A percentile compares a stretch with the other conserved stretches of the same genome.
These are phyloP conservation scores for Sapajus apella DNA, from an alignment of 2,113 vertebrate species.

Conservation along the genomic window DNA sequence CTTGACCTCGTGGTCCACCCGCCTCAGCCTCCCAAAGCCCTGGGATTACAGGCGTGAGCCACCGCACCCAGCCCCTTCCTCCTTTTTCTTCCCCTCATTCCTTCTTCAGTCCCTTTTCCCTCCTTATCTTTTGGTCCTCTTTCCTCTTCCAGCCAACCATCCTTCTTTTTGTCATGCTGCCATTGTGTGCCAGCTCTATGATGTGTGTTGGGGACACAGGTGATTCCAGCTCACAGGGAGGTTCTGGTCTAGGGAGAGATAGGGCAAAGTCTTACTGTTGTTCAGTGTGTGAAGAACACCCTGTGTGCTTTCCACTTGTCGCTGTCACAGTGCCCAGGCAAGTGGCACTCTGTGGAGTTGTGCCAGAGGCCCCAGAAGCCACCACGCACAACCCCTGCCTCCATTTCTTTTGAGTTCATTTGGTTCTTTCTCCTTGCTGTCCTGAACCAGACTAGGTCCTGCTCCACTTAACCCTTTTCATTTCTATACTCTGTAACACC, in stretches of 20 bases:
- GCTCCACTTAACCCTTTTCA: not conserved
- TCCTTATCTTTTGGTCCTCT: not conserved
- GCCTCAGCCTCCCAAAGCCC: not conserved
- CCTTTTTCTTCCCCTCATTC: not conserved
- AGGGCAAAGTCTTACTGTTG: too few species aligned
- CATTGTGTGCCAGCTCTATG: not conserved
- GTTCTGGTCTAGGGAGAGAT: not conserved
- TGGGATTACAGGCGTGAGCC: not conserved
- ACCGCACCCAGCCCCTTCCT: not conserved
- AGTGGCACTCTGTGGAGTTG: too few species aligned
- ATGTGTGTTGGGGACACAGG: not conserved
- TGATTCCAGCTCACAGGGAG: not conserved
- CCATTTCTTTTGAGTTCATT: not conserved
- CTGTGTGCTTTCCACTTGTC: not conserved
- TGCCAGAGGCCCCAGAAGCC: too few species aligned
- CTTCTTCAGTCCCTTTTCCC: not conserved
- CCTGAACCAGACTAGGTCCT: not conserved
- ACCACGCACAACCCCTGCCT: rapidly evolving
- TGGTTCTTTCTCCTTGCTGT: not conserved
- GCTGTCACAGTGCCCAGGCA: not conserved
- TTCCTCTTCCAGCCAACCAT: not conserved
- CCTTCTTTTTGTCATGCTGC: not conserved
- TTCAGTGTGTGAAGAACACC: not conserved
- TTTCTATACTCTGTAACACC: not conserved
- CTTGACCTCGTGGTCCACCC: not conserved